Evolutionary conservation across 2,113 vertebrate genomes (phyloP), one percentile per base, ranked within the genome.

Genomic region (Anseranas semipalmata): DNA sequence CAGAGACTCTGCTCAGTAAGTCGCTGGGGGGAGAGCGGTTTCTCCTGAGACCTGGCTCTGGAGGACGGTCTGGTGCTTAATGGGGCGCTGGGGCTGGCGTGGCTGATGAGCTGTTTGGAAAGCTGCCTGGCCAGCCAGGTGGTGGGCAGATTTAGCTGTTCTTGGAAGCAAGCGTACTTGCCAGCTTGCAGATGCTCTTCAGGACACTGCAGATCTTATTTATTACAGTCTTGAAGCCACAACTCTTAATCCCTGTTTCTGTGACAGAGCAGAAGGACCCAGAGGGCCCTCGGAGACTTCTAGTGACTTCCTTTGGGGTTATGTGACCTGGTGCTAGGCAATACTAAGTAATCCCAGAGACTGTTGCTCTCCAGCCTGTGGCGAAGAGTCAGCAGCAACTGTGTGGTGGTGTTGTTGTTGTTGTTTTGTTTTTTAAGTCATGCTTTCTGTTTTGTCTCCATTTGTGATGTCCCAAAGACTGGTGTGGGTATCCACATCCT

Each of bases 21-120:
- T 1, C 2, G 37, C 3, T 9, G 3, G 56, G 79, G 52, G 19
- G 59, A 76, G 50, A 6, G 28, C 59, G 3, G 87, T 27, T 68
- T 48, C 56, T 16, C 10, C 50, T 5, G 9, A 28, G 72, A 53
- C 30, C 3, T 4, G 3, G 2, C 63, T 9, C 45, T 19, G 39
- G 63, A 22, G 52, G 52, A 22, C 1, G 3, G n/a, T 2, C 63
- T 10, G 41, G 70, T 10, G 39, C 58, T 27, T 2, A 1, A 33
- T 6, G 1, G 48, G 30, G 28, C 1, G 0, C 15, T 3, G 1
- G 4, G 87, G 65, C 33, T 21, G 0, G 58, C 32, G 2, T 0
- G 7, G 72, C 4, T 8, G n/a, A 6, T 30, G 41, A 4, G 27
- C 58, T 6, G 2, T 7, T 65, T 55, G 86, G 85, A 33, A 4